phyloP scores from a whole-genome alignment of 2,797 vertebrate species.

The Gallirallus australis region DNA sequence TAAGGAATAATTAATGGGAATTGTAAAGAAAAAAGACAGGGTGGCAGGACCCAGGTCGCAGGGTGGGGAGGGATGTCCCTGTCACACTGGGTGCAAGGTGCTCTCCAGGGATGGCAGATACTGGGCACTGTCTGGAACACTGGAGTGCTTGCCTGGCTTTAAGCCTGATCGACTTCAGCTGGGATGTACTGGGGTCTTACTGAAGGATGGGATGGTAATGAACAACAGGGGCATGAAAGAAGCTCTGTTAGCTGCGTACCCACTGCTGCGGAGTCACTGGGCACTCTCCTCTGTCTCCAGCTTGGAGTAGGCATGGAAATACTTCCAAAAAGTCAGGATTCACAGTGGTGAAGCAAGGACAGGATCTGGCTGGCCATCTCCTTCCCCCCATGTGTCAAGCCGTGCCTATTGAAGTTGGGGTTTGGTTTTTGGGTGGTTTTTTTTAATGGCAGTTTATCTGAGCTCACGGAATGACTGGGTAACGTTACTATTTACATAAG shows the following conservation, averaged over 20 bases:
- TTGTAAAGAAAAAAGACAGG: neutral
- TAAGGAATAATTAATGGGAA: neutral
- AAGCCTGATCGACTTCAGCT: fast-evolving
- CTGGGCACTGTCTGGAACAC: fast-evolving
- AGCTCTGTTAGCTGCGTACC: neutral
- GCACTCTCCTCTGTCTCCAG: neutral
- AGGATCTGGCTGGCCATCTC: neutral
- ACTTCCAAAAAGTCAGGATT: neutral
- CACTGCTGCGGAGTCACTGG: neutral
- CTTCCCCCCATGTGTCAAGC: neutral
- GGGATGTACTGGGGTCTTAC: neutral
- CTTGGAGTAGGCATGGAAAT: fast-evolving
- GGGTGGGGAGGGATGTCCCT: neutral
- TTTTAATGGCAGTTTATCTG: slow-evolving; percentile 64
- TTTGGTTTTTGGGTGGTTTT: neutral
- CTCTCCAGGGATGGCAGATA: neutral
- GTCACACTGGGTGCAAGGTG: fast-evolving
- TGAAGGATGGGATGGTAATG: neutral
- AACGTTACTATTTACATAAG: slow-evolving; percentile 67
- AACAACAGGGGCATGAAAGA: neutral
- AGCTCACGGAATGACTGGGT: slow-evolving; percentile 49
- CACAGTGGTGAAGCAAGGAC: neutral
- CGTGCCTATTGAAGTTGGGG: neutral
- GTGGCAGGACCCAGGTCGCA: neutral
- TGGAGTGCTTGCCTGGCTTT: neutral